Evolutionary conservation across 1,140 invertebrate species (phyloP).

Genomic region (Argopecten irradians): DNA sequence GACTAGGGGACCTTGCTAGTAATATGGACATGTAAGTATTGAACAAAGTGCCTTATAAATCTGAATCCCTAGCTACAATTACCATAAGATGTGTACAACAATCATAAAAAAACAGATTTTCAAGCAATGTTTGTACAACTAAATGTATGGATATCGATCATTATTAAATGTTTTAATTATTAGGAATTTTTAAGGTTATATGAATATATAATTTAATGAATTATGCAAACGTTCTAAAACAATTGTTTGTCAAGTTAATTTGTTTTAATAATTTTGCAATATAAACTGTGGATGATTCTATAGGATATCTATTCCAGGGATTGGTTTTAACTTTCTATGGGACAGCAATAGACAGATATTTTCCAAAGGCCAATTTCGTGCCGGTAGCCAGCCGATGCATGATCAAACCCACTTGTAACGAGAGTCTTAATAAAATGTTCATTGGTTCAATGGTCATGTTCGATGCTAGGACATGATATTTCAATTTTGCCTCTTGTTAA

Average conservation of each 20-base stretch:
- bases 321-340: background rate
- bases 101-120: background rate
- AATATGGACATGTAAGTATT: background rate
- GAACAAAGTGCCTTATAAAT: background rate
- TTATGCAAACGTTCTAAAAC: no score
- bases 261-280: background rate
- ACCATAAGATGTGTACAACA: no score
- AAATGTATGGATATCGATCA: background rate
- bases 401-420: background rate
- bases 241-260: no score
- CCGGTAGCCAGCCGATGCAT: background rate
- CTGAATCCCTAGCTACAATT: background rate
- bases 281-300: background rate
- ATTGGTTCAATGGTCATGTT: background rate
- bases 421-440: background rate
- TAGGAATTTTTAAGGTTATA: background rate
- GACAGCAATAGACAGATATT: background rate
- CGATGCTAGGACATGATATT: no score
- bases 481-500: no score
- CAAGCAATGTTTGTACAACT: background rate
- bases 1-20: background rate
- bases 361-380: background rate
- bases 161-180: background rate
- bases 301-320: background rate
- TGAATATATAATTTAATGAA: no score